Evolutionary conservation across 37 sponge, comb jelly and placozoan species (phyloP).

Genomic region (Halisarca cf. caerulea): DNA sequence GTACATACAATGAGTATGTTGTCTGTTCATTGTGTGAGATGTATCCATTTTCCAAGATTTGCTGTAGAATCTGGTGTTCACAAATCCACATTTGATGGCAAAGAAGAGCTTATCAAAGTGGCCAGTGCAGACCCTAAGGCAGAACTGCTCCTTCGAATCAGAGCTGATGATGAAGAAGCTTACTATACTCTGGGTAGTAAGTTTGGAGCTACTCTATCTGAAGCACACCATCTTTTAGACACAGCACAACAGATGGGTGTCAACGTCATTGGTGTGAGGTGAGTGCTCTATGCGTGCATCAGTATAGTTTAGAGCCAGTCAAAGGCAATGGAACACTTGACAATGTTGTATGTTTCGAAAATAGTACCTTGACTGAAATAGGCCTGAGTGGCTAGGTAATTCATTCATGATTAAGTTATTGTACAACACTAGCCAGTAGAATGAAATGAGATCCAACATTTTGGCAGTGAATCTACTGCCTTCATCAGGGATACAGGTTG

Average conservation of each 20-base stretch:
- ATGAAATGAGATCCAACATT: too few relatives aligned
- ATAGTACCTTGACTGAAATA: too few relatives aligned
- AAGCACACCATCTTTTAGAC: constrained; percentile 52
- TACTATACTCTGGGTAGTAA: constrained; percentile 26
- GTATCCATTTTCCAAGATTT: background rate
- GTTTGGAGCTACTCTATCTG: constrained; percentile 77
- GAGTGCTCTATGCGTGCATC: constrained; percentile 2
- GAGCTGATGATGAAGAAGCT: constrained; percentile 71
- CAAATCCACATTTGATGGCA: constrained; percentile 87
- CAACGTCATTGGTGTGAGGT: constrained; percentile 89
- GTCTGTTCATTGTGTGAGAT: too few relatives aligned
- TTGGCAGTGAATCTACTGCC: too few relatives aligned
- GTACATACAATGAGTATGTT: too few relatives aligned
- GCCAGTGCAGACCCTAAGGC: constrained; percentile 8
- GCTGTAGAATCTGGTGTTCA: constrained; percentile 45
- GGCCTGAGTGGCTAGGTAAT: too few relatives aligned
- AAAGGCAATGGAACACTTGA: too few relatives aligned
- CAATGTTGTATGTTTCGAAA: too few relatives aligned
- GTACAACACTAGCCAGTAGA: too few relatives aligned
- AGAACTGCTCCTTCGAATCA: constrained; percentile 76
- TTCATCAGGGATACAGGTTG: too few relatives aligned
- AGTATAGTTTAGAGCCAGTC: too few relatives aligned
- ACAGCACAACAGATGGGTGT: constrained; percentile 62
- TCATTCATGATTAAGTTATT: too few relatives aligned
- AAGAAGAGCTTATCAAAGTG: constrained; percentile 79